phyloP scores from a whole-genome alignment of 1,140 invertebrate species.

The Heliconius hermathena region DNA sequence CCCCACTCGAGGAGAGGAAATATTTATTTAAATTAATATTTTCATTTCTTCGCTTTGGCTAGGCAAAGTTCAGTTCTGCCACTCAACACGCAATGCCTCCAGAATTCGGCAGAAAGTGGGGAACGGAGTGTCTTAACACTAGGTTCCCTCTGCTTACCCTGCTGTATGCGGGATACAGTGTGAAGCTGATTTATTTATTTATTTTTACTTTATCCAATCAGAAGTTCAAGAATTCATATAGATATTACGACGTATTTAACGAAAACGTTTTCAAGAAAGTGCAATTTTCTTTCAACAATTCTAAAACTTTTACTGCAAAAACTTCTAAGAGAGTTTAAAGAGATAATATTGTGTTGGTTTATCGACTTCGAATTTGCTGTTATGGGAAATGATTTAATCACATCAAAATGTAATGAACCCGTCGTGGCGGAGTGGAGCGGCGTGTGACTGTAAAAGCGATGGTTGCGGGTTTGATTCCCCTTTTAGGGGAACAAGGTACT shows the following conservation, averaged over 20 bases:
- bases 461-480: neutral
- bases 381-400: neutral
- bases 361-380: neutral
- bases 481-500: neutral
- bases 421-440: too few species aligned
- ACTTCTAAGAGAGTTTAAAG: neutral
- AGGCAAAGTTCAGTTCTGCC: too few species aligned
- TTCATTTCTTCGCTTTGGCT: too few species aligned
- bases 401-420: too few species aligned
- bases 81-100: too few species aligned
- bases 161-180: too few species aligned
- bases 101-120: too few species aligned
- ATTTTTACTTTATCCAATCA: neutral
- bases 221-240: neutral
- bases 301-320: neutral
- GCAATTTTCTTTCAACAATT: neutral
- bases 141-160: too few species aligned
- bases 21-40: too few species aligned
- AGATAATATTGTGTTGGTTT: neutral
- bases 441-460: neutral
- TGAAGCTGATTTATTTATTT: neutral
- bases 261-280: neutral
- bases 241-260: neutral
- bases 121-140: too few species aligned
- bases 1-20: too few species aligned